A percentile compares a stretch with the other conserved stretches of the same genome.
phyloP scores from a whole-genome alignment of 2,888 invertebrate genomes.

The Ecliptopera silaceata region DNA sequence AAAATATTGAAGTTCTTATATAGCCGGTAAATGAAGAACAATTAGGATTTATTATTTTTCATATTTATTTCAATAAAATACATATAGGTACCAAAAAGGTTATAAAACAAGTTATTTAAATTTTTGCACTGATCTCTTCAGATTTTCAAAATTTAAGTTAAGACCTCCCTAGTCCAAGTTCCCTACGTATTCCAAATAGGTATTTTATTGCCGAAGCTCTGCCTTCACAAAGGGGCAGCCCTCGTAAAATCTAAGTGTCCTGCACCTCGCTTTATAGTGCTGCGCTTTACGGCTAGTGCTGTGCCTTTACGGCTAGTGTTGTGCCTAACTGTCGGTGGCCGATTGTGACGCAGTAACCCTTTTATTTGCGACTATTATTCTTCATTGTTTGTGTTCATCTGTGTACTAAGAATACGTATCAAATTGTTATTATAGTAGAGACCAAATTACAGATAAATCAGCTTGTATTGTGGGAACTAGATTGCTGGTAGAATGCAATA shows the following conservation, averaged over 20 bases:
- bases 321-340: conserved; percentile 32
- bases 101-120: too few relatives aligned
- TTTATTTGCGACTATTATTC: conserved; percentile 56
- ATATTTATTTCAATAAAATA: too few relatives aligned
- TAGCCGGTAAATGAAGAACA: too few relatives aligned
- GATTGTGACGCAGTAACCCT: conserved; percentile 48
- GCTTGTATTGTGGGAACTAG: too few relatives aligned
- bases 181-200: conserved; percentile 55
- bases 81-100: too few relatives aligned
- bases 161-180: conserved; percentile 36
- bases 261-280: conserved; percentile 34
- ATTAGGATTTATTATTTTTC: too few relatives aligned
- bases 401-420: conserved; percentile 2
- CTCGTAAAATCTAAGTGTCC: conserved; percentile 64
- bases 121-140: not conserved
- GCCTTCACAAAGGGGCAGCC: conserved; percentile 61
- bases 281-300: conserved; percentile 47
- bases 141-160: conserved; percentile 30
- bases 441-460: too few relatives aligned
- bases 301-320: conserved; percentile 37
- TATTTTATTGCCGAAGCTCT: conserved; percentile 55
- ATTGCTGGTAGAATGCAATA: too few relatives aligned
- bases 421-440: too few relatives aligned
- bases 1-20: too few relatives aligned
- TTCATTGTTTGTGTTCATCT: conserved; percentile 25